Conservation (phyloP, 2,113 vertebrate genomes). For the Nycticebus coucang region DNA sequence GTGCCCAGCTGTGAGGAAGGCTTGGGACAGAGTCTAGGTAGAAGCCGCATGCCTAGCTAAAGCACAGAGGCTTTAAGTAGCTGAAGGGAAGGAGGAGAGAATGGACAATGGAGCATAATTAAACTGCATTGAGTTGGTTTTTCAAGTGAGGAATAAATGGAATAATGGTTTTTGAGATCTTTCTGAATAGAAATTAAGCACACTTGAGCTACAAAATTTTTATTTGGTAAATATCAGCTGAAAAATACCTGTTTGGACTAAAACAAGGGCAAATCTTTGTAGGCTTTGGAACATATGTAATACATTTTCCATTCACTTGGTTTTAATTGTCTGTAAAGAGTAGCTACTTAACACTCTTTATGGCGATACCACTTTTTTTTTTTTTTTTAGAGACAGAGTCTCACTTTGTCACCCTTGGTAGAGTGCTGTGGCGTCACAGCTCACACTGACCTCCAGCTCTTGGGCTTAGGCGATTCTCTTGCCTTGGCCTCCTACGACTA, state of each 20-base stretch:
- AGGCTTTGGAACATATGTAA: not conserved
- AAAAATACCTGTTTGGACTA: not conserved
- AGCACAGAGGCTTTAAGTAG: not conserved
- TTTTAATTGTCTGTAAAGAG: not conserved
- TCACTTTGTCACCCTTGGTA: too few relatives aligned
- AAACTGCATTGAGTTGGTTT: not conserved
- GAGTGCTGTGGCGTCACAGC: too few relatives aligned
- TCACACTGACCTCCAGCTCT: too few relatives aligned
- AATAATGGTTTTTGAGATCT: not conserved
- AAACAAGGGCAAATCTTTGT: not conserved
- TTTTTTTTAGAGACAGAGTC: too few relatives aligned
- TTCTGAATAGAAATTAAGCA: not conserved
- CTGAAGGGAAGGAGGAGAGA: not conserved
- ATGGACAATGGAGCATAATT: not conserved
- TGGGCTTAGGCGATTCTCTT: too few relatives aligned
- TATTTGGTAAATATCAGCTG: not conserved
- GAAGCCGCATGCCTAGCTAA: not conserved
- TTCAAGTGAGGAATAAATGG: conserved; percentile 2
- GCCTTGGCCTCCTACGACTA: too few relatives aligned
- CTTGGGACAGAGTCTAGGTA: not conserved
- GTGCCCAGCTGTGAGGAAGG: not conserved
- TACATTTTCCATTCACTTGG: not conserved
- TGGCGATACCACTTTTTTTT: not conserved
- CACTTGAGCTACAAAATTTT: not conserved
- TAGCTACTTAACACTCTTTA: not conserved